A percentile compares a stretch with the other conserved stretches of the same genome.
Conservation (phyloP, 2,113 vertebrate species). For the Brachyhypopomus occidentalis region DNA sequence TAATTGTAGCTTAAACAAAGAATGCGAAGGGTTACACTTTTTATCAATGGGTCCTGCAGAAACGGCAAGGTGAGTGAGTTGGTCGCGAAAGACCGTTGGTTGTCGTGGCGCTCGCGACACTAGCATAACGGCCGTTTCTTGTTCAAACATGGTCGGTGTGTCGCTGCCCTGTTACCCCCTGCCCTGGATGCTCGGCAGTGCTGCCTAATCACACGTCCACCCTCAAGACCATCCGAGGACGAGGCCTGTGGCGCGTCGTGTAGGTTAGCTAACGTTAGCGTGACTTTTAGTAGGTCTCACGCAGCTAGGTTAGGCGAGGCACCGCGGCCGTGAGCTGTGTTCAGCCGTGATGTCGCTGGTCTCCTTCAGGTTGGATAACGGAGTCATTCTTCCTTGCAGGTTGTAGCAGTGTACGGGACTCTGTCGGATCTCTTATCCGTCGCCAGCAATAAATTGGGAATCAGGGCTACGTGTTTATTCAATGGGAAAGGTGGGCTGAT, state of each 20-base stretch:
- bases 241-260: background rate
- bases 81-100: conserved; percentile 1
- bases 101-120: too few species aligned
- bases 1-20: conserved; percentile 50
- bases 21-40: conserved; percentile 96
- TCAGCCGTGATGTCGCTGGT: background rate
- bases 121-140: too few species aligned
- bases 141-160: background rate
- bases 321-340: too few species aligned
- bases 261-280: background rate
- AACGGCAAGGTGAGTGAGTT: conserved; percentile 88
- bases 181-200: background rate
- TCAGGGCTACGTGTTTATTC: conserved; percentile 90
- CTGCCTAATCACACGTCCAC: too few species aligned
- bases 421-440: conserved; percentile 90
- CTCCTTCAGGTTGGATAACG: background rate
- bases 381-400: conserved; percentile 67
- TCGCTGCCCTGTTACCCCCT: background rate
- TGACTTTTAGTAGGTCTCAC: background rate
- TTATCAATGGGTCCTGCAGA: conserved; percentile 89
- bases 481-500: conserved; percentile 95
- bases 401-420: conserved; percentile 93
- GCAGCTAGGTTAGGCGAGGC: too few species aligned
- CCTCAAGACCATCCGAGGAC: background rate
- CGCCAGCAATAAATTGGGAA: conserved; percentile 93